A percentile compares a stretch with the other conserved stretches of the same genome.
These are phyloP conservation scores for Labeo calbasu DNA, from an alignment of 2,797 vertebrate genomes.

Conservation along the genomic window DNA sequence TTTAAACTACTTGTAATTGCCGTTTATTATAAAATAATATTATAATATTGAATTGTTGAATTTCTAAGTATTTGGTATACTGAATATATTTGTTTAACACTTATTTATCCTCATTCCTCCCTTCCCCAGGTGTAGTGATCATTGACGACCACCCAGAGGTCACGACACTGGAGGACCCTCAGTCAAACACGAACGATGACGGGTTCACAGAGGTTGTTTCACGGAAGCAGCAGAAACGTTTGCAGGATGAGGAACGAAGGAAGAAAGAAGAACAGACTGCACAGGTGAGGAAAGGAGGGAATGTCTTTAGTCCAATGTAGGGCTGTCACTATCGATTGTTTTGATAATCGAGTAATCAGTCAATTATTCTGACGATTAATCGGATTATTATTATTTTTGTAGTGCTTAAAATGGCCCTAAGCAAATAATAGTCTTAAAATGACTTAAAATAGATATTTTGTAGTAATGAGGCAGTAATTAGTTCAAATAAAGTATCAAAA, in stretches of 20 bases:
- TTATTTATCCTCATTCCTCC: neutral
- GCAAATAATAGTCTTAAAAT: too few species aligned
- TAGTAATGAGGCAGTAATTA: too few species aligned
- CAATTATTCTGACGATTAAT: too few species aligned
- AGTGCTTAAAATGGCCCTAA: too few species aligned
- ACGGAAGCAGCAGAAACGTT: constrained; percentile 96
- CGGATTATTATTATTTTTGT: too few species aligned
- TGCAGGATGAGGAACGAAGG: constrained; percentile 96
- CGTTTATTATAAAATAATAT: neutral
- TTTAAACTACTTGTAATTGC: neutral
- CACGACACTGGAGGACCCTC: constrained; percentile 94
- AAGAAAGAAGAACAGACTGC: constrained; percentile 98
- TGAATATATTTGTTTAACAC: neutral
- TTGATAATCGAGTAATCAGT: too few species aligned
- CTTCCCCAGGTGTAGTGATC: constrained; percentile 91
- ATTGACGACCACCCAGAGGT: constrained; percentile 99
- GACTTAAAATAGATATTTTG: too few species aligned
- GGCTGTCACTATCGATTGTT: neutral
- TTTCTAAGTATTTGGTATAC: neutral
- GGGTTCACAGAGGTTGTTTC: constrained; percentile 99
- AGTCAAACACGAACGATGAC: constrained; percentile 92
- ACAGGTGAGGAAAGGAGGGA: constrained; percentile 77
- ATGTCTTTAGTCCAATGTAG: neutral
- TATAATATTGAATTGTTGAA: neutral
- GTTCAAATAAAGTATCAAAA: too few species aligned